A percentile compares a stretch with the other conserved stretches of the same genome.
These are phyloP conservation scores for Trilocha varians DNA, from an alignment of 2,888 invertebrate species.

Conservation along the genomic window DNA sequence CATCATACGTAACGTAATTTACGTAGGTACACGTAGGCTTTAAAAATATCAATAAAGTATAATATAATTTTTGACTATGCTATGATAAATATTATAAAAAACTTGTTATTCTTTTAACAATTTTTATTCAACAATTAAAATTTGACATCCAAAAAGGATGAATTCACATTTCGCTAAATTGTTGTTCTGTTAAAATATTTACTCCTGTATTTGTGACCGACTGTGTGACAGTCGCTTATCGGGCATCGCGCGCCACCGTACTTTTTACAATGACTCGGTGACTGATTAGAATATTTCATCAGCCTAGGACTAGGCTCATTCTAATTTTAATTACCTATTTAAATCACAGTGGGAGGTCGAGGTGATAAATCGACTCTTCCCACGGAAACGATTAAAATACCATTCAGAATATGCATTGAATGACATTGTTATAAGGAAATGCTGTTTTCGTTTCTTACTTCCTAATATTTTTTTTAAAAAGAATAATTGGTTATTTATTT, in stretches of 20 bases:
- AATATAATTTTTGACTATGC: too few relatives aligned
- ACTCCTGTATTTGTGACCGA: neutral
- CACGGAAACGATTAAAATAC: neutral
- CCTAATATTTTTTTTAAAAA: too few relatives aligned
- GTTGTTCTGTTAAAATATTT: constrained; percentile 7
- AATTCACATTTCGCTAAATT: too few relatives aligned
- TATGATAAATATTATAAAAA: too few relatives aligned
- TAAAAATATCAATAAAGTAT: too few relatives aligned
- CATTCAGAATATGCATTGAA: neutral
- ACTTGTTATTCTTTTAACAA: too few relatives aligned
- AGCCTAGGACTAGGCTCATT: constrained; percentile 40
- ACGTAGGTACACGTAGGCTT: too few relatives aligned
- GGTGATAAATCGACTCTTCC: constrained; percentile 18
- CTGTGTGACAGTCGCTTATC: constrained; percentile 62
- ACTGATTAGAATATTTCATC: constrained; percentile 70
- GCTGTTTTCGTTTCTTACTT: too few relatives aligned
- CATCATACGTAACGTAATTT: too few relatives aligned
- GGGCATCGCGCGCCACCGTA: constrained; percentile 45
- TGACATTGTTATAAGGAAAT: neutral
- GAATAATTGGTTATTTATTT: too few relatives aligned
- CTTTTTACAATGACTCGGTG: constrained; percentile 58
- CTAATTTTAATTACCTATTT: constrained; percentile 46
- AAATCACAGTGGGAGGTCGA: constrained; percentile 35
- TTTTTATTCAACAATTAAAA: too few relatives aligned
- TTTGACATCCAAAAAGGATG: too few relatives aligned